Conservation (phyloP, 2,888 invertebrate species). For the Aquatica leii region DNA sequence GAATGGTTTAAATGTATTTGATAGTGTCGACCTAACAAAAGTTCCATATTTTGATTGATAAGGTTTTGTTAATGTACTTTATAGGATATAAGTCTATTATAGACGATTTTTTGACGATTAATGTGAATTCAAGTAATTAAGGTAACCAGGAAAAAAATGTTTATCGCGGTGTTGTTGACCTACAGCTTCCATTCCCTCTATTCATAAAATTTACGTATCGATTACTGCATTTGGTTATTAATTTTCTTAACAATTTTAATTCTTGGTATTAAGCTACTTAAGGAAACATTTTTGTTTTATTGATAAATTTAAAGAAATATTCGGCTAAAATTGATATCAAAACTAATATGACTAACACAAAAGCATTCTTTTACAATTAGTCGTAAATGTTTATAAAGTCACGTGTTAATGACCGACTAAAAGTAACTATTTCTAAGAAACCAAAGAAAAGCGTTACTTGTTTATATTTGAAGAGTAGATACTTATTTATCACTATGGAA, state of each 20-base stretch:
- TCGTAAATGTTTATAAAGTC: constrained; percentile 18
- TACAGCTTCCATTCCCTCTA: constrained; percentile 7
- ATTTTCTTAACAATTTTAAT: too few species aligned
- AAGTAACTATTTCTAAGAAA: constrained; percentile 18
- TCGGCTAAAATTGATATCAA: too few species aligned
- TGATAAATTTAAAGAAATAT: too few species aligned
- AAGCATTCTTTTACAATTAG: constrained; percentile 18
- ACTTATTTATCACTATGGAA: constrained; percentile 12
- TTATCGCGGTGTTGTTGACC: constrained; percentile 6
- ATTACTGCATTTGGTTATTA: too few species aligned
- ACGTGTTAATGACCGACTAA: constrained; percentile 28
- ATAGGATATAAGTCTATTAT: too few species aligned
- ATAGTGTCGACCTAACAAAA: too few species aligned
- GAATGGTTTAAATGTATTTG: too few species aligned
- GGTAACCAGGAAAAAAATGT: background rate
- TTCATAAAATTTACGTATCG: background rate
- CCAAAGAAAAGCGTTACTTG: constrained; percentile 19
- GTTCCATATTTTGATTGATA: too few species aligned
- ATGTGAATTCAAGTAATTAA: background rate
- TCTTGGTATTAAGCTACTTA: too few species aligned
- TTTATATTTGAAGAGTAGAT: constrained; percentile 17
- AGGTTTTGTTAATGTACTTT: too few species aligned
- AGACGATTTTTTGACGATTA: background rate
- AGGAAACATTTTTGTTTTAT: too few species aligned
- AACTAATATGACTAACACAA: too few species aligned